phyloP scores from a whole-genome alignment of 2,888 invertebrate species.

The Asteroscopus sphinx region DNA sequence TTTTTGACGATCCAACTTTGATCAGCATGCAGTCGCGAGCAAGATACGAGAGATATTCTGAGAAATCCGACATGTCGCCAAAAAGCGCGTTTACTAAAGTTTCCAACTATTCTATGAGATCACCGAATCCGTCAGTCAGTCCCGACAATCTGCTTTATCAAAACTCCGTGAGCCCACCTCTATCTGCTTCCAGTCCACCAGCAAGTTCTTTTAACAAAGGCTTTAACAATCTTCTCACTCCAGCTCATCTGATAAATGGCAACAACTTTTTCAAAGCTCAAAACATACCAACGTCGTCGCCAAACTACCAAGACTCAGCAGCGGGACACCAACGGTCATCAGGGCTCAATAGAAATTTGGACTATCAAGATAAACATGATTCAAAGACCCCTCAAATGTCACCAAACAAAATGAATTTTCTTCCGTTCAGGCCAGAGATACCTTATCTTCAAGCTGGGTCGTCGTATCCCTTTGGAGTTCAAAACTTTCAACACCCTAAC shows the following conservation, averaged over 20 bases:
- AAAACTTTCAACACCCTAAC: slow-evolving; percentile 84
- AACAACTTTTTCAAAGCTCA: slow-evolving; percentile 90
- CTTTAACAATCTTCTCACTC: slow-evolving; percentile 82
- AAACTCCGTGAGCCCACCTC: slow-evolving; percentile 93
- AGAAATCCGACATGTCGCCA: slow-evolving; percentile 88
- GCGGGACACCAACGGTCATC: slow-evolving; percentile 75
- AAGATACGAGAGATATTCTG: slow-evolving; percentile 84
- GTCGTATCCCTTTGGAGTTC: slow-evolving; percentile 85
- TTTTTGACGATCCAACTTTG: slow-evolving; percentile 90
- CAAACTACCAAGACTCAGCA: slow-evolving; percentile 83
- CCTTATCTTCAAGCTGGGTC: slow-evolving; percentile 85
- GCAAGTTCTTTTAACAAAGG: slow-evolving; percentile 77
- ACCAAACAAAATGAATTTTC: slow-evolving; percentile 88
- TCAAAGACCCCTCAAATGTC: slow-evolving; percentile 75
- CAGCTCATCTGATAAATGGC: slow-evolving; percentile 85
- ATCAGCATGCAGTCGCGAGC: slow-evolving; percentile 88
- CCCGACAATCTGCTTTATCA: slow-evolving; percentile 94
- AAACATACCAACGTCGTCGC: slow-evolving; percentile 82
- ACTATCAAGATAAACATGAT: slow-evolving; percentile 80
- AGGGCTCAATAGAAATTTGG: slow-evolving; percentile 73
- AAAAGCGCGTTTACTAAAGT: slow-evolving; percentile 97
- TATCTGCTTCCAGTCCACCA: slow-evolving; percentile 90
- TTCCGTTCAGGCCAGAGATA: slow-evolving; percentile 90
- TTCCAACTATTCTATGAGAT: slow-evolving; percentile 85
- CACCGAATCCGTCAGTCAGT: slow-evolving; percentile 93